Evolutionary conservation across 2,113 vertebrate species (phyloP).

Genomic region (Pardalotus punctatus): DNA sequence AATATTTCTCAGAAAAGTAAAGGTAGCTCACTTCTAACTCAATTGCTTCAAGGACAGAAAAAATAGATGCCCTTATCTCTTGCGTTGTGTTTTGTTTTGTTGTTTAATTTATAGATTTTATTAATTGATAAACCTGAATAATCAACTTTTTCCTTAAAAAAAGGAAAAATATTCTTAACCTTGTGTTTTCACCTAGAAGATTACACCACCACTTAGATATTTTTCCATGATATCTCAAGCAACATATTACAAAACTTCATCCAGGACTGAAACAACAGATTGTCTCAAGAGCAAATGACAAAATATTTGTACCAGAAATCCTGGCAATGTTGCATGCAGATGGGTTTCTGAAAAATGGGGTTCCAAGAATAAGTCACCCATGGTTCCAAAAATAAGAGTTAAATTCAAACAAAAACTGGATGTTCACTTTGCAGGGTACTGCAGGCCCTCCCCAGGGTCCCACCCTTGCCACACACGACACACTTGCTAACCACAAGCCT

Average conservation of each 20-base stretch:
- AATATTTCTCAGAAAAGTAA: neutral
- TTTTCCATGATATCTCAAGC: constrained; percentile 60
- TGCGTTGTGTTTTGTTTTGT: neutral
- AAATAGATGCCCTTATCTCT: neutral
- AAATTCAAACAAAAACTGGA: constrained; percentile 58
- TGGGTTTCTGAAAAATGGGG: constrained; percentile 70
- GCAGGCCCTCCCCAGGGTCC: constrained; percentile 19
- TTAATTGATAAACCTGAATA: neutral
- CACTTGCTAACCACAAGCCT: constrained; percentile 49
- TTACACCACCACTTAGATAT: constrained; percentile 61
- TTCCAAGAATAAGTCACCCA: constrained; percentile 76
- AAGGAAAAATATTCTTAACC: neutral
- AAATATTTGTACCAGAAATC: constrained; percentile 77
- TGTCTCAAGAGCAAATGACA: constrained; percentile 79
- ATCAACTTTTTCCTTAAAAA: neutral
- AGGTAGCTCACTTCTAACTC: neutral
- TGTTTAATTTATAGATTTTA: neutral
- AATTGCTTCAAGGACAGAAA: neutral
- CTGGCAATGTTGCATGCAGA: constrained; percentile 70
- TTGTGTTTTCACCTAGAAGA: constrained; percentile 64
- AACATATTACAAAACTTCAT: constrained; percentile 74
- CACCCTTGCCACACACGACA: neutral
- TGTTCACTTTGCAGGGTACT: constrained; percentile 48
- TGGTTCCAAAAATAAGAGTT: constrained; percentile 54
- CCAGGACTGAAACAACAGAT: constrained; percentile 77